Evolutionary conservation across 2,888 invertebrate species (phyloP), one percentile per base, ranked within the genome.

Genomic region (Ectemnius cavifrons): DNA sequence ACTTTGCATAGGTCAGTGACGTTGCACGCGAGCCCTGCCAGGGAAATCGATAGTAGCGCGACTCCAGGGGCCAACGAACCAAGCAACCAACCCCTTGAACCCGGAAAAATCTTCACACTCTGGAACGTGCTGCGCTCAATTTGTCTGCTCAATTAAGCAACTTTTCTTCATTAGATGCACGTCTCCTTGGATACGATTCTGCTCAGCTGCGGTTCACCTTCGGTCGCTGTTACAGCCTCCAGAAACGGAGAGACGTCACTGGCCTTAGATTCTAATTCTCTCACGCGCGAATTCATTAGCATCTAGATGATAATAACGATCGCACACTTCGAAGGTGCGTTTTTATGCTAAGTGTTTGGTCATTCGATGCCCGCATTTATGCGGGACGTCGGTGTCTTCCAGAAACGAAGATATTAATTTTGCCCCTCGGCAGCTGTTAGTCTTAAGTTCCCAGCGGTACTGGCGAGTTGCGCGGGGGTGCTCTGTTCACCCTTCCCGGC

Each of bases 341-440:
- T 14, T 14, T 52, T 52, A 52, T 14, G 14, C 6, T 52, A 52
- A 52, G 52, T 16, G 16, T 52, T 52, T 52, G 14, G 52, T 60
- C 60, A 14, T 2, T n/a, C 8, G n/a, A 16, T 6, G 1, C 13
- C 0, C 57, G 45, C 14, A 13, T 18, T 14, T 6, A 16, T 27
- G 8, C 20, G 58, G 37, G 58, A 52, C 62, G 75, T 78, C 79
- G 76, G 72, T 69, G 88, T 89, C 89, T 89, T 89, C 89, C 89
- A 87, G 86, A 86, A 86, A 87, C 78, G 83, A 87, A 77, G 88
- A 88, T 88, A 87, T 87, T 88, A 88, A 61, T 62, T 80, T 82
- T 80, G 83, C 84, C 83, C 63, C 78, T n/a, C 64, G 78, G 82
- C 81, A 82, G 85, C 84, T 85, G 73, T 74, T 82, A 52, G 52